phyloP scores from a whole-genome alignment of 2,888 invertebrate genomes.

The Leptopterna dolabrata region DNA sequence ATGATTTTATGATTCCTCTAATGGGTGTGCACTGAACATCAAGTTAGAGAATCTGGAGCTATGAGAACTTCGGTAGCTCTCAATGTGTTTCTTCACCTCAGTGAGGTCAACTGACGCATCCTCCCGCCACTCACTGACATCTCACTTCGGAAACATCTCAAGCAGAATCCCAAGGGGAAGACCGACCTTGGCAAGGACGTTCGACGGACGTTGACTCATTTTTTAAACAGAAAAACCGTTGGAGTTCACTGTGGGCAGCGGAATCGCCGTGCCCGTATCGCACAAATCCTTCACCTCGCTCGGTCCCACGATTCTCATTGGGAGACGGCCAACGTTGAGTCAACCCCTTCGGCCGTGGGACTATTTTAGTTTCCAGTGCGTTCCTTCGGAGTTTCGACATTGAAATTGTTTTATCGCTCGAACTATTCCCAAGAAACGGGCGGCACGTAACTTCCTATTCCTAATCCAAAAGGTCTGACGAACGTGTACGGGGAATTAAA shows the following conservation, averaged over 20 bases:
- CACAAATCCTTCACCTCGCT: conserved; percentile 11
- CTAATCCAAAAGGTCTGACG: background rate
- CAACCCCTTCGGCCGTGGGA: background rate
- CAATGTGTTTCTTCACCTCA: too few relatives aligned
- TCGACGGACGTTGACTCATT: background rate
- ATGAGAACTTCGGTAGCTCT: too few relatives aligned
- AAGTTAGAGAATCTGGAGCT: too few relatives aligned
- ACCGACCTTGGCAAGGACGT: background rate
- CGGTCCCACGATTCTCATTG: background rate
- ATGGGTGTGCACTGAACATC: too few relatives aligned
- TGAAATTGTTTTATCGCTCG: background rate
- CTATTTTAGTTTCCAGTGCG: background rate
- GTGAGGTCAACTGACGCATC: too few relatives aligned
- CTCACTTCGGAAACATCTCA: background rate
- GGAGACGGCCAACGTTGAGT: background rate
- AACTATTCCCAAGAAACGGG: background rate
- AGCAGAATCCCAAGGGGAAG: background rate
- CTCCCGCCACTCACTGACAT: background rate
- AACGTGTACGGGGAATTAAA: background rate
- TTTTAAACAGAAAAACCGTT: background rate
- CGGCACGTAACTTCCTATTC: conserved; percentile 3
- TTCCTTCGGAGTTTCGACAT: background rate
- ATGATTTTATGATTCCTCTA: too few relatives aligned
- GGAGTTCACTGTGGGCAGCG: background rate
- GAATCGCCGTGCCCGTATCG: background rate